A percentile compares a stretch with the other conserved stretches of the same genome.
Conservation (phyloP, 2,113 vertebrate species). For the Sander vitreus region DNA sequence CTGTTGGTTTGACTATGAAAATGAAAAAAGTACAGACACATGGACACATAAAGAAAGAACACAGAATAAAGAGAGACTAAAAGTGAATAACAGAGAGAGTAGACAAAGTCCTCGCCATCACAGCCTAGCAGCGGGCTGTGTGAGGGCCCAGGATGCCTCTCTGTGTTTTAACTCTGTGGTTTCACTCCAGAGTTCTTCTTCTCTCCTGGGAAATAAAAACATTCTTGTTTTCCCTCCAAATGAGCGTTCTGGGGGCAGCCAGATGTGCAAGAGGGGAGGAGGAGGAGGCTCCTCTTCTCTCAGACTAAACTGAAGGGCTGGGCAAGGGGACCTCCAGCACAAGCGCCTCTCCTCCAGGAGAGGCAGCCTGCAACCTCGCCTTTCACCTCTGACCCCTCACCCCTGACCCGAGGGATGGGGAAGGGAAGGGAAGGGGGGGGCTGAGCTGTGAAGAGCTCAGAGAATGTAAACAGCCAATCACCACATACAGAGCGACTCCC, state of each 20-base stretch:
- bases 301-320: constrained; percentile 67
- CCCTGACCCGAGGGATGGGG: constrained; percentile 60
- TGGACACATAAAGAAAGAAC: neutral
- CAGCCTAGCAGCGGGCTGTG: constrained; percentile 53
- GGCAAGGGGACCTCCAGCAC: constrained; percentile 66
- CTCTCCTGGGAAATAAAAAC: constrained; percentile 84
- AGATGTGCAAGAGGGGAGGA: constrained; percentile 74
- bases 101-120: constrained; percentile 33
- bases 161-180: constrained; percentile 76
- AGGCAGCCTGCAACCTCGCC: constrained; percentile 66
- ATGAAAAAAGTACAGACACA: neutral
- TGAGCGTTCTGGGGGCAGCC: constrained; percentile 77
- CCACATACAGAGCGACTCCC: constrained; percentile 47
- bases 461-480: constrained; percentile 69
- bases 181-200: constrained; percentile 75
- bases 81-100: neutral
- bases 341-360: constrained; percentile 66
- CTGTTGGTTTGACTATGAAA: neutral
- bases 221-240: constrained; percentile 84
- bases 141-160: constrained; percentile 72
- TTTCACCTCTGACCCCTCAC: constrained; percentile 72
- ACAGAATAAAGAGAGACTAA: constrained; percentile 7
- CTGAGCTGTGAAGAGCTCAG: constrained; percentile 5
- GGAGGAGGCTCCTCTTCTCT: constrained; percentile 59
- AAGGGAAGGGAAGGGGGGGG: neutral